Conservation (phyloP, 2,797 vertebrate species). For the Phoebastria nigripes region DNA sequence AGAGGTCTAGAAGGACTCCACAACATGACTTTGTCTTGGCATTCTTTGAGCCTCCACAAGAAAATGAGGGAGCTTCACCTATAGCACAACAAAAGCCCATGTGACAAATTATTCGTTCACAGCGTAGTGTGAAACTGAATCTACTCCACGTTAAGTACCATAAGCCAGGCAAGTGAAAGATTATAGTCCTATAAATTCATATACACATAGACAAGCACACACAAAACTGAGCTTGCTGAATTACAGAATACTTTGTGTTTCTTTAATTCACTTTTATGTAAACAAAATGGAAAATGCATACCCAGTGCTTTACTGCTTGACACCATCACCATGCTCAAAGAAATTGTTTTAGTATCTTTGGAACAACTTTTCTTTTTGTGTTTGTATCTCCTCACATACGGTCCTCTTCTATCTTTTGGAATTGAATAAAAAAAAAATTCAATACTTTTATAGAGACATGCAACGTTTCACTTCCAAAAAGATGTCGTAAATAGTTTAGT, state of each 20-base stretch:
- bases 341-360: neutral
- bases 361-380: neutral
- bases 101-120: neutral
- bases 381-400: neutral
- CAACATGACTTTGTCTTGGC: neutral
- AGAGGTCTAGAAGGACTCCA: neutral
- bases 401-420: conserved; percentile 22
- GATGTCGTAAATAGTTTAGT: neutral
- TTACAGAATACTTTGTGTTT: neutral
- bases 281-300: neutral
- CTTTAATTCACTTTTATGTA: neutral
- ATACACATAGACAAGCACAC: neutral
- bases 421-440: neutral
- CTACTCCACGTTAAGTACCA: neutral
- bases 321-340: neutral
- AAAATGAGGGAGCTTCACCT: neutral
- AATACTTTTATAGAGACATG: conserved; percentile 17
- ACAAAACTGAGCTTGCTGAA: neutral
- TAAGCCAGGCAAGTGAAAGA: neutral
- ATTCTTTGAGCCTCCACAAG: neutral
- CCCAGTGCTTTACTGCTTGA: neutral
- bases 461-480: conserved; percentile 41
- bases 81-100: neutral
- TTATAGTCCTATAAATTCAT: neutral
- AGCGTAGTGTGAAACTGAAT: neutral